Conservation (phyloP, 2,888 invertebrate species). For the Muscina levida region DNA sequence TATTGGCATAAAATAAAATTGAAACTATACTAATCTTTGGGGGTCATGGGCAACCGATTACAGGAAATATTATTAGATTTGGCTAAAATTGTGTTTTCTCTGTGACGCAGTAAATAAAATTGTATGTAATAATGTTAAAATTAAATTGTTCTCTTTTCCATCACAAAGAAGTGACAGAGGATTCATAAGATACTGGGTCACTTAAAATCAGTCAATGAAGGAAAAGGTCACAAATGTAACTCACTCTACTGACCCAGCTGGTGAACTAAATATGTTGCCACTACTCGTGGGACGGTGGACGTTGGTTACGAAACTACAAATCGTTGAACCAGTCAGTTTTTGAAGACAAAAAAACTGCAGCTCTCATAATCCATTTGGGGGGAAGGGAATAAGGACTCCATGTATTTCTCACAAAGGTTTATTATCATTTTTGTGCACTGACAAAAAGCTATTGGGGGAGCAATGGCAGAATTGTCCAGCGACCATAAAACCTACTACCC, state of each 20-base stretch:
- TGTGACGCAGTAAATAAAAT: not conserved
- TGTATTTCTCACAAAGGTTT: not conserved
- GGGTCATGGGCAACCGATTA: not conserved
- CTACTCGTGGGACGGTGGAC: too few species aligned
- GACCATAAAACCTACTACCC: not conserved
- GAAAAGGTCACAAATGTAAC: conserved; percentile 10
- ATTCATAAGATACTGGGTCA: not conserved
- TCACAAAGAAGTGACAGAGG: not conserved
- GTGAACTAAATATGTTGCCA: conserved; percentile 15
- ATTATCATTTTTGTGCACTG: conserved; percentile 3
- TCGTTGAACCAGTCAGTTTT: not conserved
- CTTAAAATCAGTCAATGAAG: conserved; percentile 7
- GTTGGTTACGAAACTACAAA: not conserved
- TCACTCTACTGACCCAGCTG: not conserved
- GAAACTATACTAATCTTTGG: conserved; percentile 4
- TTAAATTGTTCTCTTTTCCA: not conserved
- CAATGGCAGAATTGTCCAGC: not conserved
- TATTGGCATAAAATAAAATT: not conserved
- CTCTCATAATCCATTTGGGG: not conserved
- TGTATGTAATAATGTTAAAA: conserved; percentile 11
- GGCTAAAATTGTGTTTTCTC: not conserved
- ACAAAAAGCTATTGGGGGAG: not conserved
- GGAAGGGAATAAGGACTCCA: not conserved
- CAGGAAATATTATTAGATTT: not conserved
- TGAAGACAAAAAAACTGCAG: not conserved